Conservation (phyloP, 37 sponge, comb jelly and placozoan species). For the Haliclona indistincta region DNA sequence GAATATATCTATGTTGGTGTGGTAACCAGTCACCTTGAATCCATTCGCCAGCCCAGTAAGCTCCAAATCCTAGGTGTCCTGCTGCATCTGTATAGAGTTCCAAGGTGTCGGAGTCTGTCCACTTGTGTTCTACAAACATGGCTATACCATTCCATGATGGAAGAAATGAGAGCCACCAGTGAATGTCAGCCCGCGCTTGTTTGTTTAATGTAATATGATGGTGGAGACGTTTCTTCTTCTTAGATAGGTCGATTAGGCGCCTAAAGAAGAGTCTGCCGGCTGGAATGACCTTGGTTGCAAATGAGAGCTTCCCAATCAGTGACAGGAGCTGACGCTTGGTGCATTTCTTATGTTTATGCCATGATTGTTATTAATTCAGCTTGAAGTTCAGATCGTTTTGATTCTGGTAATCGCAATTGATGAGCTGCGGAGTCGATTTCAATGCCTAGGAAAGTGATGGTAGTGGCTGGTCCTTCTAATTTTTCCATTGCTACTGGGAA, state of each 20-base stretch:
- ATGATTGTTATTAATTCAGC: background rate
- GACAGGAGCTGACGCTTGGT: conserved; percentile 41
- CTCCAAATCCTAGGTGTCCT: conserved; percentile 18
- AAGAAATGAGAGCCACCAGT: conserved; percentile 4
- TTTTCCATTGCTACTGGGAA: conserved; percentile 27
- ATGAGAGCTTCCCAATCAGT: conserved; percentile 22
- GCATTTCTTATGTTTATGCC: background rate
- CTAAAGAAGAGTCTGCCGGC: conserved; percentile 26
- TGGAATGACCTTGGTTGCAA: conserved; percentile 23
- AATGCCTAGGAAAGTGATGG: conserved; percentile 29
- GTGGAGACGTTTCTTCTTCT: background rate
- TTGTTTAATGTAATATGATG: background rate
- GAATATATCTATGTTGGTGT: conserved; percentile 18
- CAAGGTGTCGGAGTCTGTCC: conserved; percentile 6
- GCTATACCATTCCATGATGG: conserved; percentile 10
- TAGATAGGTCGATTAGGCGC: background rate
- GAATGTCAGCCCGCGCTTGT: background rate
- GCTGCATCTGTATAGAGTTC: conserved; percentile 34
- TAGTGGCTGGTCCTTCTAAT: conserved; percentile 12
- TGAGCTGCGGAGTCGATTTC: conserved; percentile 19
- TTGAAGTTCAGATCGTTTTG: conserved; percentile 9
- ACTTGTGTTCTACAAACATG: background rate
- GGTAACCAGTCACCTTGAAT: conserved; percentile 12
- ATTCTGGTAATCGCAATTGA: conserved; percentile 10
- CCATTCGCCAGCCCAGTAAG: conserved; percentile 24